Evolutionary conservation across 2,797 vertebrate species (phyloP).

Genomic region (Eospalax fontanierii): DNA sequence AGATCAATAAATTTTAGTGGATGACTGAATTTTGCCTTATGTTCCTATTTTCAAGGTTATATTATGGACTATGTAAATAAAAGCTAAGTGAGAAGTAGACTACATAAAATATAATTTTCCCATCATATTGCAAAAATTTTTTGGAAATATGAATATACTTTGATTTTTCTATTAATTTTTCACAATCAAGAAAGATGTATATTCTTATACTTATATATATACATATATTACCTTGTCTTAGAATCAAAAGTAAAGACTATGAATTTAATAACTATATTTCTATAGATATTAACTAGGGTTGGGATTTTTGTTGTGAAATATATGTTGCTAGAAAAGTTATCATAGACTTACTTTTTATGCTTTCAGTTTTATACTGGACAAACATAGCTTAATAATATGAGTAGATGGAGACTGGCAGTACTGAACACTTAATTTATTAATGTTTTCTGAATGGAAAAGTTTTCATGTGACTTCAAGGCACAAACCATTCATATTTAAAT

Average conservation of each 20-base stretch:
- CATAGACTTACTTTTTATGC: slow-evolving; percentile 40
- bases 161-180: slow-evolving; percentile 73
- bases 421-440: slow-evolving; percentile 58
- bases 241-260: slow-evolving; percentile 42
- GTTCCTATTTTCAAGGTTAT: slow-evolving; percentile 68
- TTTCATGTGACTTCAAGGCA: not conserved
- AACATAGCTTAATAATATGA: slow-evolving; percentile 19
- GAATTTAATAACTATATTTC: slow-evolving; percentile 48
- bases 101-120: slow-evolving; percentile 68
- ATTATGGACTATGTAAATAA: slow-evolving; percentile 66
- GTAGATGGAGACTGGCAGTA: not conserved
- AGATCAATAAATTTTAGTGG: slow-evolving; percentile 66
- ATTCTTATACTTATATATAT: slow-evolving; percentile 46
- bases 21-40: slow-evolving; percentile 67
- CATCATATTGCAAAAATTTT: slow-evolving; percentile 61
- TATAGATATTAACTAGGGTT: slow-evolving; percentile 51
- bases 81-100: slow-evolving; percentile 64
- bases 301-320: slow-evolving; percentile 59
- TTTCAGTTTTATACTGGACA: not conserved
- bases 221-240: slow-evolving; percentile 33
- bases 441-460: slow-evolving; percentile 61
- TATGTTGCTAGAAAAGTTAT: slow-evolving; percentile 48
- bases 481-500: slow-evolving; percentile 48
- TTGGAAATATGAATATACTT: slow-evolving; percentile 72
- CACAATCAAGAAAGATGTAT: slow-evolving; percentile 47